A percentile compares a stretch with the other conserved stretches of the same genome.
Conservation (phyloP, 2,888 invertebrate species). For the Hypena proboscidalis region DNA sequence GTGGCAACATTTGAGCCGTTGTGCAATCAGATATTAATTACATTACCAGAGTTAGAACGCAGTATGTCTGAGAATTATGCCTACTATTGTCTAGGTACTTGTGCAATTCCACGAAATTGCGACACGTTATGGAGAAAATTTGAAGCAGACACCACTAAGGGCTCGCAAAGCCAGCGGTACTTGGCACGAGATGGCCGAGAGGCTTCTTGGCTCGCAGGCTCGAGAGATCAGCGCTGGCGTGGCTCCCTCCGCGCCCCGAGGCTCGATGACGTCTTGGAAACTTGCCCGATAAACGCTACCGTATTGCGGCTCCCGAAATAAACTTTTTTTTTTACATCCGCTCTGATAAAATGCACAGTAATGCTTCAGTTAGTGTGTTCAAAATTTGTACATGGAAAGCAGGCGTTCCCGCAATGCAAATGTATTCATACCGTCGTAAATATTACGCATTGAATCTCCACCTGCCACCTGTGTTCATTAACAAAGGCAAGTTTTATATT, state of each 20-base stretch:
- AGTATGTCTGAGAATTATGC: too few relatives aligned
- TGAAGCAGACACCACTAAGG: constrained; percentile 33
- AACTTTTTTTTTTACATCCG: constrained; percentile 30
- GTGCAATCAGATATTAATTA: constrained; percentile 11
- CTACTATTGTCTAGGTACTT: too few relatives aligned
- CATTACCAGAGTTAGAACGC: neutral
- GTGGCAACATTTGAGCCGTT: neutral
- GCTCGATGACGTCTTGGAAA: constrained; percentile 72
- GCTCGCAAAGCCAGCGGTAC: constrained; percentile 43
- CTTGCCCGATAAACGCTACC: constrained; percentile 72
- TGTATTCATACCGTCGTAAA: constrained; percentile 47
- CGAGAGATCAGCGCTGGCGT: constrained; percentile 54
- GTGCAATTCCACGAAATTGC: too few relatives aligned
- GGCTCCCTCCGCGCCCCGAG: constrained; percentile 46
- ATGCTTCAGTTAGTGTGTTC: constrained; percentile 19
- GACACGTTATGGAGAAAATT: constrained; percentile 23
- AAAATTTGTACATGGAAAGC: constrained; percentile 31
- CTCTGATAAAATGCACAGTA: constrained; percentile 21
- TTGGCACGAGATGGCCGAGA: constrained; percentile 62
- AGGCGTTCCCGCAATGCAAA: constrained; percentile 43
- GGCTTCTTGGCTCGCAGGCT: constrained; percentile 58
- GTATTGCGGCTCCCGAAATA: constrained; percentile 57
- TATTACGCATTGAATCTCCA: constrained; percentile 47
- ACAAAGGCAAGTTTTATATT: constrained; percentile 36
- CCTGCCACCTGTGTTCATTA: constrained; percentile 42